Evolutionary conservation across 2,888 invertebrate genomes (phyloP), one percentile per base, ranked within the genome.

Genomic region (Drosophila pegasa): DNA sequence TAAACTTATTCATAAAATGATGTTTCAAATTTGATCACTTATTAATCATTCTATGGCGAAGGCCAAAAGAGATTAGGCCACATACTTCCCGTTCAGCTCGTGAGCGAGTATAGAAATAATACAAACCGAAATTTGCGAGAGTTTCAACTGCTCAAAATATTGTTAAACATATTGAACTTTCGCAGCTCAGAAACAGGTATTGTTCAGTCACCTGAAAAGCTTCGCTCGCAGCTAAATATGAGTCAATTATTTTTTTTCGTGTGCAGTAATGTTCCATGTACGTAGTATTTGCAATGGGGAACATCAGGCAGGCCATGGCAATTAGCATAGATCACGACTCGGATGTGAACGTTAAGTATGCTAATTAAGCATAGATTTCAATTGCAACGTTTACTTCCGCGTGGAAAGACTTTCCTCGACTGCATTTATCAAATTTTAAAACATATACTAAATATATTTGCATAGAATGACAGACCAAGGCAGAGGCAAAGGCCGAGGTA

Each of bases 241-340:
- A 48, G 71, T 75, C 76, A 56, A 60, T 45, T 54, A 47, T 37
- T 51, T n/a, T 51, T n/a, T 27, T 22, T 33, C 16, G 18, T 3
- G 35, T 33, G 18, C 6, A 22, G 29, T 38, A 35, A 27, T 16
- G 7, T 31, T 27, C 4, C 29, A 35, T 40, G 35, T 45, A 35
- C 33, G 35, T 45, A 52, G 54, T 43, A 14, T 29, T 31, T 2
- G 14, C 22, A 35, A 25, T 20, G 35, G 51, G 29, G 18, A 56
- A 64, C 33, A 48, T 38, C 18, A 14, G 51, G 45, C 43, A 43
- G 51, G 55, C 48, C 35, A 9, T 20, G 45, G n/a, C 45, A 58
- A 72, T 72, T 72, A 51, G 55, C 67, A 66, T 74, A 71, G 27
- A 25, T 18, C 59, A 37, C 27, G 52, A 25, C 51, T 56, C 37